Base-by-base conservation (phyloP, 2,797 vertebrate species). In the Pseudomugil tenellus region DNA sequence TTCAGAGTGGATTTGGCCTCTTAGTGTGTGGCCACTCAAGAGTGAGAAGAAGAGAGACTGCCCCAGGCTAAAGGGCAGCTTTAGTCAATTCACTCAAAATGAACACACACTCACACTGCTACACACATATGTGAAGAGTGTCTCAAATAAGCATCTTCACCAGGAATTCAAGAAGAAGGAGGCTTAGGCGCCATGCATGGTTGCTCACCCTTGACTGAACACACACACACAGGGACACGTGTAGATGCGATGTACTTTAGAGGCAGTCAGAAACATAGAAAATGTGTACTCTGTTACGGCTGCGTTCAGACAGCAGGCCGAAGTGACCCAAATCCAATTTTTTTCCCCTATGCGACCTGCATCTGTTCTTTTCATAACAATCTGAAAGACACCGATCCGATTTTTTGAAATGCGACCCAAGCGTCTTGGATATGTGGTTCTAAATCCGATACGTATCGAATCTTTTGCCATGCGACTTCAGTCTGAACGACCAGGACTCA, bases 141-240 rank as follows among this genome's bases (percentile, higher is more conserved):
- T 94, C 92, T 94, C 80, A 84, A 86, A 90, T 89, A 88, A 90
- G 86, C 80, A 90, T 89, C 87, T 90, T 90, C 81, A 92, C 73
- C 77, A 94, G 79, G 85, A 89, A 89, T 87, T 79, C 74, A 73
- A 81, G 81, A 87, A 84, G 76, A 86, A 86, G 84, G 82, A 86
- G 83, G 75, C 77, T 73, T 82, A 0, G 71, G 79, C 76, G 76
- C 84, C 88, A 90, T 80, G 84, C 80, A 62, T 77, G 84, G 85
- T 79, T 79, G 85, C 81, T 84, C 79, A 37, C 66, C 64, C 83
- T 79, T 57, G n/a, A 86, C 70, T 74, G 48, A 68, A 70, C 70
- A 58, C 57, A 56, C 65, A 70, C 63, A 72, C 58, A 66, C 58
- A 70, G n/a, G 35, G 58, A 48, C 48, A 60, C 48, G 64, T 16